phyloP scores from a whole-genome alignment of 2,888 invertebrate species.

The Baronia brevicornis region DNA sequence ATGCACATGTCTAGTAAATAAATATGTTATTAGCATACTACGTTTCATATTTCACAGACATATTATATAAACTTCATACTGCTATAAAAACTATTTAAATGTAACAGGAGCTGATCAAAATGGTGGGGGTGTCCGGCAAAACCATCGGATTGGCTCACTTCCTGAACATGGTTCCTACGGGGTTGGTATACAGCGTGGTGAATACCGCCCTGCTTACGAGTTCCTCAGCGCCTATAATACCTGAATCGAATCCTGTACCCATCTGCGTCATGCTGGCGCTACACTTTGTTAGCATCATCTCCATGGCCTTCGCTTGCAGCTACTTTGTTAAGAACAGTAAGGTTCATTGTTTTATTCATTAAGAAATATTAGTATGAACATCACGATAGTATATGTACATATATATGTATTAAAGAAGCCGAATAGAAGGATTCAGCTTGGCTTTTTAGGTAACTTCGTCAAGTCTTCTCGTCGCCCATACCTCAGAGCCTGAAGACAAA shows the following conservation, averaged over 20 bases:
- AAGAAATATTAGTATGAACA: neutral
- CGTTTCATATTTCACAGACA: no score
- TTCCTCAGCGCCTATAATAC: conserved; percentile 59
- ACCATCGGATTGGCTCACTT: conserved; percentile 81
- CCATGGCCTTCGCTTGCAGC: conserved; percentile 77
- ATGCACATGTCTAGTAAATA: no score
- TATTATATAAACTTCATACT: no score
- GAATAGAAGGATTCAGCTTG: no score
- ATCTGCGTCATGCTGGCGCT: conserved; percentile 76
- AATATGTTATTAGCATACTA: no score
- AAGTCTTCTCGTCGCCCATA: no score
- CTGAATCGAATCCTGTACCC: conserved; percentile 64
- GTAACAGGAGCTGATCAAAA: conserved; percentile 83
- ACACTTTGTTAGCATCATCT: conserved; percentile 75
- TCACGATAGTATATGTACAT: no score
- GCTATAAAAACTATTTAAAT: no score
- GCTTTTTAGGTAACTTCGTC: no score
- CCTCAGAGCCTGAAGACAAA: no score
- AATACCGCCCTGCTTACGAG: conserved; percentile 50
- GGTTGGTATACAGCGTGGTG: conserved; percentile 62
- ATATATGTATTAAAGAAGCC: no score
- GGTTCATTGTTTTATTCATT: conserved; percentile 13
- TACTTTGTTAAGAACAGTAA: conserved; percentile 79
- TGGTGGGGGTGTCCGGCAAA: conserved; percentile 82
- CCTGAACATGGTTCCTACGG: conserved; percentile 75